Conservation (phyloP, 92 coral and sea anemone genomes). For the Palythoa grandis region DNA sequence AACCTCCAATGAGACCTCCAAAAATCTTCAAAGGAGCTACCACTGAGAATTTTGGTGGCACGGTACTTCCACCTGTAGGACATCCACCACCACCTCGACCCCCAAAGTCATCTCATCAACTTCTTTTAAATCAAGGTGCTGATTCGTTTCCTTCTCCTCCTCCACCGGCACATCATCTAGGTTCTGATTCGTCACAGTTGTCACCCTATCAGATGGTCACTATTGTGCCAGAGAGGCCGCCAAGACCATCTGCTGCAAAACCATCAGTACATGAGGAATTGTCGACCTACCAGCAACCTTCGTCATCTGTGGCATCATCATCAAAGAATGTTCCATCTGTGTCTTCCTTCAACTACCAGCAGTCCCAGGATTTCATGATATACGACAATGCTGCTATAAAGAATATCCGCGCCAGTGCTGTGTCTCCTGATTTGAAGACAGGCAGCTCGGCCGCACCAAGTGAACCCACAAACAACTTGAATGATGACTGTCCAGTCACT, state of each 20-base stretch:
- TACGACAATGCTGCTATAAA: slow-evolving; percentile 36
- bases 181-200: slow-evolving; percentile 1
- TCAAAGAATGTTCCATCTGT: neutral
- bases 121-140: neutral
- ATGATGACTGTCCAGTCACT: slow-evolving; percentile 8
- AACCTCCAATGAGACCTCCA: slow-evolving; percentile 35
- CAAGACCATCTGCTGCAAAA: slow-evolving; percentile 1
- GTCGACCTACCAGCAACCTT: slow-evolving; percentile 30
- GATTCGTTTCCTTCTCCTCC: neutral
- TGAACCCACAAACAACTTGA: neutral
- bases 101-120: slow-evolving; percentile 30
- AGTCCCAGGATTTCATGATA: neutral
- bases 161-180: neutral
- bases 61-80: slow-evolving; percentile 10
- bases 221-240: slow-evolving; percentile 25
- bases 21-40: slow-evolving; percentile 8
- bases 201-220: slow-evolving; percentile 32
- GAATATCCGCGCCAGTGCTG: slow-evolving; percentile 20
- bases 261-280: neutral
- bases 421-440: neutral
- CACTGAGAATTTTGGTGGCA: neutral
- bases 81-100: slow-evolving; percentile 44
- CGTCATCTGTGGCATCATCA: slow-evolving; percentile 1
- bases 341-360: neutral
- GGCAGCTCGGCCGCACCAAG: neutral